Conservation (phyloP, 2,888 invertebrate species). For the Cephus rjabovi region DNA sequence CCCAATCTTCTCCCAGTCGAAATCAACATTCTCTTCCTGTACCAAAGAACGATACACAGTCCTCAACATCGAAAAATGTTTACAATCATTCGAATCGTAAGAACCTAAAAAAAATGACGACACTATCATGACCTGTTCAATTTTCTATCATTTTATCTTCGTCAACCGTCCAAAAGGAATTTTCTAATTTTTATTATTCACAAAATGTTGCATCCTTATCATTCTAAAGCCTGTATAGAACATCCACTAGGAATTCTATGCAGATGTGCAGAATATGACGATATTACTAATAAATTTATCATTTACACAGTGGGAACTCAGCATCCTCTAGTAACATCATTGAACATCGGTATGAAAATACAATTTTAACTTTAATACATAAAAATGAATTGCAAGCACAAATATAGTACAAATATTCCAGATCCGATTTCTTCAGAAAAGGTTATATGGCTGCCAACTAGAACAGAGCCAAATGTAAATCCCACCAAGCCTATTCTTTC, state of each 20-base stretch:
- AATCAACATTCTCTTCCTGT: slow-evolving; percentile 2
- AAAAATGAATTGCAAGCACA: neutral
- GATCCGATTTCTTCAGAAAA: slow-evolving; percentile 28
- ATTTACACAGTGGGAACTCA: slow-evolving; percentile 11
- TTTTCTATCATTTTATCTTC: neutral
- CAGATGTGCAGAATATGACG: slow-evolving; percentile 35
- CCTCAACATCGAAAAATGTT: slow-evolving; percentile 16
- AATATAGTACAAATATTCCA: slow-evolving; percentile 12
- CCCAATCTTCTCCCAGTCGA: slow-evolving; percentile 14
- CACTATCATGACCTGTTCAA: neutral
- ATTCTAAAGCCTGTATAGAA: slow-evolving; percentile 30
- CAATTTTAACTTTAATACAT: neutral
- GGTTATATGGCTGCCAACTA: slow-evolving; percentile 32
- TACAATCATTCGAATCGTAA: slow-evolving; percentile 12
- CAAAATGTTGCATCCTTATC: neutral
- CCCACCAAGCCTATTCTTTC: slow-evolving; percentile 24
- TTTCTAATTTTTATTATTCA: neutral
- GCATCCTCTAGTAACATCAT: neutral
- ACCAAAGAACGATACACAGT: slow-evolving; percentile 15
- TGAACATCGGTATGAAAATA: slow-evolving; percentile 15
- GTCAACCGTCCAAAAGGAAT: neutral
- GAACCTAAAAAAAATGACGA: slow-evolving; percentile 12
- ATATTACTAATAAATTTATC: slow-evolving; percentile 28
- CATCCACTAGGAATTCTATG: slow-evolving; percentile 41
- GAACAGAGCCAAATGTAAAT: slow-evolving; percentile 25